Evolutionary conservation across 2,888 invertebrate species (phyloP).

Genomic region (Eristalis pertinax): DNA sequence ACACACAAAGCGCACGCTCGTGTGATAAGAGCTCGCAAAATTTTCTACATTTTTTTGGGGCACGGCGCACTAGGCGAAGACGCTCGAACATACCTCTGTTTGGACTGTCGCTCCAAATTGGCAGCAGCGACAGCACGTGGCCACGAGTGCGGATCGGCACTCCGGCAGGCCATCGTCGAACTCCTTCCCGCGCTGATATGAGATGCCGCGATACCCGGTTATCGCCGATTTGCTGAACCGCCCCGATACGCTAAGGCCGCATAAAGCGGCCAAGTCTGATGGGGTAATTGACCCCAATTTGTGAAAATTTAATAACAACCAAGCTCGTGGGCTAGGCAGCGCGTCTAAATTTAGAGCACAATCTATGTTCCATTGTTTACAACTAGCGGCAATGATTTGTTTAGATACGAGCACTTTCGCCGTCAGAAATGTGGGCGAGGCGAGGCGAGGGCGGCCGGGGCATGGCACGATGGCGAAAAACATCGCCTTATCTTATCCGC

Average conservation of each 20-base stretch:
- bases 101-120: background rate
- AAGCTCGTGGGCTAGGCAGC: conserved; percentile 1
- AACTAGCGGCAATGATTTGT: background rate
- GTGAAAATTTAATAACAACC: conserved; percentile 4
- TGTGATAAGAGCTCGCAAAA: conserved; percentile 13
- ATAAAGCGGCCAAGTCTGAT: conserved; percentile 2
- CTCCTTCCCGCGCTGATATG: background rate
- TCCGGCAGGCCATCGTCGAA: background rate
- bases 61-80: background rate
- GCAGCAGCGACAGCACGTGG: background rate
- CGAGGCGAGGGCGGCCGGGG: background rate
- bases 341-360: conserved; percentile 1
- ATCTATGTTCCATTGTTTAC: background rate
- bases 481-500: conserved; percentile 1
- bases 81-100: background rate
- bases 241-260: conserved; percentile 22
- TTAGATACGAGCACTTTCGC: background rate
- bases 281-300: conserved; percentile 21
- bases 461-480: background rate
- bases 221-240: conserved; percentile 6
- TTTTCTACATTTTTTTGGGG: background rate
- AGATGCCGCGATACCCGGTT: conserved; percentile 14
- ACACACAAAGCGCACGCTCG: background rate
- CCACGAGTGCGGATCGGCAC: background rate
- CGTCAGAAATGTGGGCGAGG: background rate